Base-by-base conservation (phyloP, 2,888 invertebrate species). In the Hydroisotoma schaefferi region DNA sequence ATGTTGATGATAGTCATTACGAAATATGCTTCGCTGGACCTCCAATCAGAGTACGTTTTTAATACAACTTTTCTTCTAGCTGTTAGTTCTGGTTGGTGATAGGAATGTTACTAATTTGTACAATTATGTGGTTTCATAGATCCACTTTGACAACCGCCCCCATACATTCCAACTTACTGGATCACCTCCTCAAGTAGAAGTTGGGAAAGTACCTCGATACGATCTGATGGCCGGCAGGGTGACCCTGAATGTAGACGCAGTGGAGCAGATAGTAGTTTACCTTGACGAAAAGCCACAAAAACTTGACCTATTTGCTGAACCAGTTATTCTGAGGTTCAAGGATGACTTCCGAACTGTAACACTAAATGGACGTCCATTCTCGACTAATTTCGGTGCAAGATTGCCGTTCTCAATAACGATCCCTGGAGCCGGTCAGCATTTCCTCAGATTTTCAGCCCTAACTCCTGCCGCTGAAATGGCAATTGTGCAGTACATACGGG, bases 21-120 rank as follows among this genome's bases (percentile, higher is more conserved):
- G 94, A 94, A 76, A 90, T 93, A 73, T 90, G 88, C 77, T 98
- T 98, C 76, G 93, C 90, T 29, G 94, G 93, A 1, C 87, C 89
- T 47, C 87, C 91, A 0, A 83, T 92, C 49, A 84, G 85, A 1
- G 86, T 94, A 10, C 51, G 47, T 51, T n/a, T n/a, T n/a, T n/a
- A n/a, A n/a, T n/a, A n/a, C n/a, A n/a, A n/a, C n/a, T n/a, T n/a
- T n/a, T n/a, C n/a, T n/a, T n/a, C n/a, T n/a, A n/a, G n/a, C n/a
- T n/a, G n/a, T n/a, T n/a, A n/a, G n/a, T n/a, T n/a, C n/a, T n/a
- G n/a, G n/a, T n/a, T n/a, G n/a, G n/a, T n/a, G n/a, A n/a, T n/a
- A n/a, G n/a, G n/a, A n/a, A n/a, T n/a, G n/a, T n/a, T n/a, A n/a
- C n/a, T n/a, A n/a, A n/a, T 20, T 15, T 22, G 20, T 22, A 12